These are phyloP conservation scores for Drosophila paranaensis DNA, from an alignment of 2,888 invertebrate genomes.

Conservation along the genomic window DNA sequence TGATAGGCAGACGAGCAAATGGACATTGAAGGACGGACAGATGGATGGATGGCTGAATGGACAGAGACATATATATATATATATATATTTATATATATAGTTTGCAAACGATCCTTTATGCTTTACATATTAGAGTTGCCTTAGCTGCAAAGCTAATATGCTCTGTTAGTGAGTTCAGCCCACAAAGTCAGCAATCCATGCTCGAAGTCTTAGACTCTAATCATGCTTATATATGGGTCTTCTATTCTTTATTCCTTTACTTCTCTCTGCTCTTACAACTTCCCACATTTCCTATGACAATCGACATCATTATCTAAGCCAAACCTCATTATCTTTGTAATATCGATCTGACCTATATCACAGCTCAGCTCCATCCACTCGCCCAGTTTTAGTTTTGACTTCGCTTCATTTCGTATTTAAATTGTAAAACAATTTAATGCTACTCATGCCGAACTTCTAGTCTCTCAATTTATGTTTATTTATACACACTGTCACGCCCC, in stretches of 20 bases:
- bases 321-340: neutral
- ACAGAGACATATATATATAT: neutral
- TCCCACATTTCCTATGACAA: neutral
- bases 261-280: neutral
- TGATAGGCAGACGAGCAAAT: neutral
- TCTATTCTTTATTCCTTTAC: no score
- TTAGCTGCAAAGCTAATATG: no score
- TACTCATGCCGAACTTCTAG: neutral
- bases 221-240: no score
- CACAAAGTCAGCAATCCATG: neutral
- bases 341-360: neutral
- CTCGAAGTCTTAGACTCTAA: neutral
- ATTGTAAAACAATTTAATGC: neutral
- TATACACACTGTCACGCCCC: slow-evolving; percentile 12
- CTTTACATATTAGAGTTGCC: no score
- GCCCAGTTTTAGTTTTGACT: neutral
- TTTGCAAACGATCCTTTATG: no score
- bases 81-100: no score
- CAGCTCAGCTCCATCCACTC: neutral
- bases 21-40: neutral
- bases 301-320: neutral
- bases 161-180: neutral
- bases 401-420: neutral
- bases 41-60: no score
- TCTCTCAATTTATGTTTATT: slow-evolving; percentile 3